These are phyloP conservation scores for Wasmannia auropunctata DNA, from an alignment of 1,140 invertebrate genomes.

Conservation along the genomic window DNA sequence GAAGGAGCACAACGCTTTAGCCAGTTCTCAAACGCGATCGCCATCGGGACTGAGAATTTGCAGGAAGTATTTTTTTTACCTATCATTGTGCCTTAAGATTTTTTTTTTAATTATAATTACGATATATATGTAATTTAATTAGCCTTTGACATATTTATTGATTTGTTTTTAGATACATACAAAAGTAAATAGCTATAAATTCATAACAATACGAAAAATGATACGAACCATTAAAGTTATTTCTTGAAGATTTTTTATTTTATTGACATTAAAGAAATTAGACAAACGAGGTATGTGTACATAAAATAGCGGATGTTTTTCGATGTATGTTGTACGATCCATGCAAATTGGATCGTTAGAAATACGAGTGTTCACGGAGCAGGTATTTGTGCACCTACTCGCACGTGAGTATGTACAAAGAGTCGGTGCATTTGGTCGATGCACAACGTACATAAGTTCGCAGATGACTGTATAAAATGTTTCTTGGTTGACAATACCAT, in stretches of 20 bases:
- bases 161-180: not conserved
- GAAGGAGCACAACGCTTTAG: slow-evolving; percentile 35
- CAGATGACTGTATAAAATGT: not conserved
- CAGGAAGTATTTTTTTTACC: not conserved
- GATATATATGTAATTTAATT: not conserved
- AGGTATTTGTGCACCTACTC: not conserved
- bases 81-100: not conserved
- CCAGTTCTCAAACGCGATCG: slow-evolving; percentile 18
- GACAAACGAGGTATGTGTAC: not conserved
- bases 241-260: not conserved
- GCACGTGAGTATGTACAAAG: not conserved
- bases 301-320: not conserved
- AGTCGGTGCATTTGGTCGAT: not conserved
- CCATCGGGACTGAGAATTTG: not conserved
- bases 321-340: not conserved
- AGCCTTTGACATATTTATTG: not conserved
- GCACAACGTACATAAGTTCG: not conserved
- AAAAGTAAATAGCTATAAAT: not conserved
- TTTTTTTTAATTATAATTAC: not conserved
- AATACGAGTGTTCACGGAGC: not conserved
- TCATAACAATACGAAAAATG: not conserved
- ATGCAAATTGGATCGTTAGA: slow-evolving; percentile 15
- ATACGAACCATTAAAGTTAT: not conserved
- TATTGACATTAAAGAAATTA: not conserved
- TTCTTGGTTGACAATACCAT: not conserved